These are phyloP conservation scores for Bradysia coprophila DNA, from an alignment of 1,140 invertebrate genomes.

Conservation along the genomic window DNA sequence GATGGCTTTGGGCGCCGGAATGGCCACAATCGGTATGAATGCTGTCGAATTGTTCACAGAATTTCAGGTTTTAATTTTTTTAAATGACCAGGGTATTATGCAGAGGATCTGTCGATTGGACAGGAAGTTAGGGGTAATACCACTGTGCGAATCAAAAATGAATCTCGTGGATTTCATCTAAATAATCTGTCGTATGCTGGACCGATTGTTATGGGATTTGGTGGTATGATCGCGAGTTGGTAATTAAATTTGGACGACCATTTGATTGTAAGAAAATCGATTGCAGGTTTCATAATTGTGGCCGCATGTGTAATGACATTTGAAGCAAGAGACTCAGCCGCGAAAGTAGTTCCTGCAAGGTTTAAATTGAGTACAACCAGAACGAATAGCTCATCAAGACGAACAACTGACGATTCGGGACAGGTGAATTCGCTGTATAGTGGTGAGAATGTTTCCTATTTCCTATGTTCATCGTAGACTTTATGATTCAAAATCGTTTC, in stretches of 20 bases:
- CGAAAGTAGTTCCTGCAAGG: slow-evolving; percentile 66
- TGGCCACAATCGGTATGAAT: slow-evolving; percentile 70
- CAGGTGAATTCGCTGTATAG: background rate
- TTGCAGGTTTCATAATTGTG: slow-evolving; percentile 72
- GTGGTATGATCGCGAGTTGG: too few relatives aligned
- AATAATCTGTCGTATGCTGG: slow-evolving; percentile 83
- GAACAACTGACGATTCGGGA: background rate
- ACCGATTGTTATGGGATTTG: slow-evolving; percentile 83
- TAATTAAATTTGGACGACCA: too few relatives aligned
- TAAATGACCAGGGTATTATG: slow-evolving; percentile 48
- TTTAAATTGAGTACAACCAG: slow-evolving; percentile 32
- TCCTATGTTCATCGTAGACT: background rate
- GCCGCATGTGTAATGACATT: slow-evolving; percentile 92
- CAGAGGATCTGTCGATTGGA: slow-evolving; percentile 56
- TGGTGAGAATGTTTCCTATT: background rate
- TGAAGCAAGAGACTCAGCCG: slow-evolving; percentile 70
- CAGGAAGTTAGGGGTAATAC: slow-evolving; percentile 55
- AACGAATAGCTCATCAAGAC: background rate
- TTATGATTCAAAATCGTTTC: background rate
- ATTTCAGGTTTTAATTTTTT: slow-evolving; percentile 1
- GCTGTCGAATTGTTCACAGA: too few relatives aligned
- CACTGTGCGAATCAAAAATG: slow-evolving; percentile 58
- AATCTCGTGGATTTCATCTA: slow-evolving; percentile 61
- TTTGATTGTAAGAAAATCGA: too few relatives aligned
- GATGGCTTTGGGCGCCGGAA: slow-evolving; percentile 67